Evolutionary conservation across 1,140 invertebrate genomes (phyloP).

Genomic region (Vanessa atalanta): DNA sequence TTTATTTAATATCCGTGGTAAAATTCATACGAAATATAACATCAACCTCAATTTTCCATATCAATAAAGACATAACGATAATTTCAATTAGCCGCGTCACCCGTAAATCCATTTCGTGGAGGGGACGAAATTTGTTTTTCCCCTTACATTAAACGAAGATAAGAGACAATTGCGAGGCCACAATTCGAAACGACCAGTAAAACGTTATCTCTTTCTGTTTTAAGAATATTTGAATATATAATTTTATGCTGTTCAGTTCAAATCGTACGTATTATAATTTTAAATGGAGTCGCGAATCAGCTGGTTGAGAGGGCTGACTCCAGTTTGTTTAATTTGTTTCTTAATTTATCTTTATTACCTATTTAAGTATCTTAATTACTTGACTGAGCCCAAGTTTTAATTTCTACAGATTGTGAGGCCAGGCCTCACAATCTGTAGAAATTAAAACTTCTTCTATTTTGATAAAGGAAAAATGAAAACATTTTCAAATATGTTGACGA

Average conservation of each 20-base stretch:
- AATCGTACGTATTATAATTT: slow-evolving; percentile 43
- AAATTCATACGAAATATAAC: not conserved
- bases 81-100: slow-evolving; percentile 44
- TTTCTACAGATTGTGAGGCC: not conserved
- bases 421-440: too few species aligned
- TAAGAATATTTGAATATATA: slow-evolving; percentile 55
- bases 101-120: slow-evolving; percentile 39
- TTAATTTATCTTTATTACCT: not conserved
- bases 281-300: slow-evolving; percentile 30
- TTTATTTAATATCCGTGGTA: not conserved
- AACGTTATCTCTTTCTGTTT: slow-evolving; percentile 48
- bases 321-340: not conserved
- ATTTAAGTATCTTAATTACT: not conserved
- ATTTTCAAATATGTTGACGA: too few species aligned
- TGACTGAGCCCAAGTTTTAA: not conserved
- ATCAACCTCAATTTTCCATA: slow-evolving; percentile 6
- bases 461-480: too few species aligned
- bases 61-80: slow-evolving; percentile 41
- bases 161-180: slow-evolving; percentile 43
- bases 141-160: slow-evolving; percentile 46
- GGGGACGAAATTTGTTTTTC: slow-evolving; percentile 46
- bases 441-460: too few species aligned
- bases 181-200: slow-evolving; percentile 48
- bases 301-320: slow-evolving; percentile 3
- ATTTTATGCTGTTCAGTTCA: slow-evolving; percentile 41